Evolutionary conservation across 2,113 vertebrate genomes (phyloP), one percentile per base, ranked within the genome.

Genomic region (Panthera tigris): DNA sequence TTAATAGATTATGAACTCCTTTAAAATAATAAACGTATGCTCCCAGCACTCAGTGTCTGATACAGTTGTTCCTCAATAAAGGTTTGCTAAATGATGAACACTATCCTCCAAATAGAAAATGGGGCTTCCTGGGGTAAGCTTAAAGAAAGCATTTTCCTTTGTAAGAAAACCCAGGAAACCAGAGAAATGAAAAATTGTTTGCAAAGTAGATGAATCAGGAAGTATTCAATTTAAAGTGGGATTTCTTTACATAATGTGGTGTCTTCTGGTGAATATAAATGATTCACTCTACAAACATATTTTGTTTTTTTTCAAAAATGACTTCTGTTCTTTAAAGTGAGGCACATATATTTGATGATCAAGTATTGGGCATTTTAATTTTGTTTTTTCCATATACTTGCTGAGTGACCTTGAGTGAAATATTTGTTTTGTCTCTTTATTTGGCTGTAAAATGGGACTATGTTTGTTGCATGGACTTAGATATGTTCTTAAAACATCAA

Each of bases 81-180:
- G 69, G 13, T 65, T 97, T 90, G 52, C 57, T 87, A 83, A 97
- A 87, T 92, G 36, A 69, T 86, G 36, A 96, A 89, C 25, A 89
- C 52, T 79, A 84, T 29, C 80, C 52, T 94, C 76, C 71, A 92
- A 86, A 78, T 9, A 83, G 63, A 23, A 80, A 95, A 93, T 33
- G 57, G 48, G 48, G 29, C n/a, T 92, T 95, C 73, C 39, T 85
- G 50, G 25, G 52, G 23, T 94, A 93, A 91, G 41, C 39, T 7
- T 39, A 91, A 95, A 71, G 90, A 88, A 88, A 15, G 15, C 19
- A 50, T 41, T 96, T 96, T 91, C 10, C 4, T 41, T 80, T 88
- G 66, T 31, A 52, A 76, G 45, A 89, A 97, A 93, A 87, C 2
- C 0, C 50, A 92, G 45, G 27, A 83, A 92, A 27, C 19, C 73